A percentile compares a stretch with the other conserved stretches of the same genome.
Evolutionary conservation across 2,888 invertebrate genomes (phyloP).

Genomic region (Thecocarcelia acutangulata): DNA sequence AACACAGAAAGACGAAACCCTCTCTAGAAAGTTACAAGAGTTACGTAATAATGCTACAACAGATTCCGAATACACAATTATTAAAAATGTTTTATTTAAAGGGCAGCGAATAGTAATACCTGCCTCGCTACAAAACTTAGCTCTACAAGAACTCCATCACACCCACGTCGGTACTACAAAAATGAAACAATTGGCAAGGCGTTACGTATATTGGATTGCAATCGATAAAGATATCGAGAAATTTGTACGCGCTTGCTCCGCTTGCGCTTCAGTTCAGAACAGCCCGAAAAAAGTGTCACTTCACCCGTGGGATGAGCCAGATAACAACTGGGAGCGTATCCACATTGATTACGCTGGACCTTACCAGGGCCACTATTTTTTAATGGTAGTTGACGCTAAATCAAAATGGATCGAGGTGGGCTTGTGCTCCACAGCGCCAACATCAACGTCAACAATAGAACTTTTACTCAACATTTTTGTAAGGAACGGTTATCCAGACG

Average conservation of each 20-base stretch:
- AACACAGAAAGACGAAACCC: background rate
- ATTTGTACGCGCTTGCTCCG: slow-evolving; percentile 67
- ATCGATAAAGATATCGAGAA: slow-evolving; percentile 75
- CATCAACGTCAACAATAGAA: slow-evolving; percentile 57
- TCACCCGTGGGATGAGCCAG: slow-evolving; percentile 55
- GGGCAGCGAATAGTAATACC: background rate
- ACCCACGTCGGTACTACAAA: slow-evolving; percentile 74
- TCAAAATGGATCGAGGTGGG: slow-evolving; percentile 43
- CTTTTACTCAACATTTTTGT: slow-evolving; percentile 44
- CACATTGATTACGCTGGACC: no score
- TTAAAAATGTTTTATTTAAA: slow-evolving; percentile 8
- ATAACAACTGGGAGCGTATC: no score
- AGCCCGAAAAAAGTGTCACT: slow-evolving; percentile 41
- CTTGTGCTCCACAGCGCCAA: slow-evolving; percentile 42
- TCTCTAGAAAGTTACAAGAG: background rate
- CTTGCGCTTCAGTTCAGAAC: slow-evolving; percentile 62
- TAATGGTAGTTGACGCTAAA: slow-evolving; percentile 27
- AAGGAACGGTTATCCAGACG: slow-evolving; percentile 43
- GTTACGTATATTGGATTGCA: slow-evolving; percentile 73
- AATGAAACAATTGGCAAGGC: no score
- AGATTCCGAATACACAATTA: background rate
- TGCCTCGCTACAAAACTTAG: background rate
- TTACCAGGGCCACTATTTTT: no score
- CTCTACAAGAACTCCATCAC: slow-evolving; percentile 70
- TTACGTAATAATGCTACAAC: background rate